A percentile compares a stretch with the other conserved stretches of the same genome.
Conservation (phyloP, 2,797 vertebrate species). For the Urosaurus nigricauda region DNA sequence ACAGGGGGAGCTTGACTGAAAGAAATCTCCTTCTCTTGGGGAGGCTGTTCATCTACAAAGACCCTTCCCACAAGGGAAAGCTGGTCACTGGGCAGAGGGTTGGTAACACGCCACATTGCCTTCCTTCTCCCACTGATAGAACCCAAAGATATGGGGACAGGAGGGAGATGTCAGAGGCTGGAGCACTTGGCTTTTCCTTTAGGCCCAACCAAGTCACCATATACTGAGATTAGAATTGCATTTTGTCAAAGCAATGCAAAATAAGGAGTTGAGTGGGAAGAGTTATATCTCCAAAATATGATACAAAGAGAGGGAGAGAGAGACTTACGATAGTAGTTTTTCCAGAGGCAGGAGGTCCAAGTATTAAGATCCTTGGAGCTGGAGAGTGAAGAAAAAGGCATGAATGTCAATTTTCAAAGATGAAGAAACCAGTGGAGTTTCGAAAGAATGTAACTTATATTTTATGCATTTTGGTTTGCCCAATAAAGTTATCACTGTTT, state of each 20-base stretch:
- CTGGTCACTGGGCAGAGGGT: not conserved
- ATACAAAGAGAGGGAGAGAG: not conserved
- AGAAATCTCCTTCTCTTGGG: not conserved
- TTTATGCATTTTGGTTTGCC: too few species aligned
- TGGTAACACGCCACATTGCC: not conserved
- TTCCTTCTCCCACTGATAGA: not conserved
- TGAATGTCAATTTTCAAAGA: slow-evolving; percentile 46
- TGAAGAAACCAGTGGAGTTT: too few species aligned
- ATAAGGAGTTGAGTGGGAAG: not conserved
- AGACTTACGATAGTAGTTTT: slow-evolving; percentile 86
- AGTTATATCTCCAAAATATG: not conserved
- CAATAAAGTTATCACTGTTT: too few species aligned
- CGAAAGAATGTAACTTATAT: too few species aligned
- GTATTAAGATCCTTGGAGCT: slow-evolving; percentile 81
- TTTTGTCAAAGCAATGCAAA: not conserved
- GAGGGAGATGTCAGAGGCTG: not conserved
- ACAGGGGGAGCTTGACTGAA: not conserved
- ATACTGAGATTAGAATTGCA: not conserved
- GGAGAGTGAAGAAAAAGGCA: slow-evolving; percentile 60
- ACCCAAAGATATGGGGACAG: not conserved
- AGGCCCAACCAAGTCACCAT: too few species aligned
- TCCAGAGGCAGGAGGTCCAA: slow-evolving; percentile 85
- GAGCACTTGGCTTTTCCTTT: not conserved
- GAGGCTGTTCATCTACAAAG: not conserved
- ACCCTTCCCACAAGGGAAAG: not conserved